Evolutionary conservation across 2,113 vertebrate genomes (phyloP).

Genomic region (Oceanites oceanicus): DNA sequence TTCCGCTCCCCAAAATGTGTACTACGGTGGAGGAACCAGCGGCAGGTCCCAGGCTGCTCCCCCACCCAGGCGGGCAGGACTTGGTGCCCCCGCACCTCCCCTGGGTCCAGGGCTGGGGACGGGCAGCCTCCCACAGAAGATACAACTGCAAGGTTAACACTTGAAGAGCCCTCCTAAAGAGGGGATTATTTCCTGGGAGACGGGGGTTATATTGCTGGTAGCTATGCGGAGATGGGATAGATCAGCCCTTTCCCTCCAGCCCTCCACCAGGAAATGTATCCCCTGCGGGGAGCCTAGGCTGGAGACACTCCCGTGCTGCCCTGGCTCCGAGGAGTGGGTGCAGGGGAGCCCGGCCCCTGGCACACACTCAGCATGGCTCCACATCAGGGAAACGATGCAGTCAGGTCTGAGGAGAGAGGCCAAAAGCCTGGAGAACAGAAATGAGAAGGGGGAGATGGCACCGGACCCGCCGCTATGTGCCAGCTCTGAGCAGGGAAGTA

Average conservation of each 20-base stretch:
- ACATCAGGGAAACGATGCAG: not conserved
- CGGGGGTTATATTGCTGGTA: not conserved
- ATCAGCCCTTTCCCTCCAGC: not conserved
- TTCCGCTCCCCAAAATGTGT: not conserved
- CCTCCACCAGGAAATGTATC: not conserved
- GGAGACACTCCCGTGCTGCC: not conserved
- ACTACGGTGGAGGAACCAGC: rapidly evolving
- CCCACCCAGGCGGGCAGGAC: not conserved
- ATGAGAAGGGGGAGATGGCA: not conserved
- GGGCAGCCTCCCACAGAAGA: not conserved
- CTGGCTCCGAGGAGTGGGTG: rapidly evolving
- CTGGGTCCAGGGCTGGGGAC: no score
- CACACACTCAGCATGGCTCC: rapidly evolving
- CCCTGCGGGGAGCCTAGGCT: rapidly evolving
- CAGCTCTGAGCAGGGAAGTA: not conserved
- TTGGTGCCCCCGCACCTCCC: not conserved
- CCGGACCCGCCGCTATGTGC: rapidly evolving
- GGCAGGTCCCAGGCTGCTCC: not conserved
- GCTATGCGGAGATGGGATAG: not conserved
- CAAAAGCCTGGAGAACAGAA: not conserved
- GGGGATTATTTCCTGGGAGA: not conserved
- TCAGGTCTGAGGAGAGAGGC: rapidly evolving
- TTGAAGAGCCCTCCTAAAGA: not conserved
- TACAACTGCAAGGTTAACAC: not conserved
- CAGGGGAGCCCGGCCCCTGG: not conserved